Evolutionary conservation across 1,140 invertebrate genomes (phyloP), one percentile per base, ranked within the genome.

Genomic region (Radopholus similis): DNA sequence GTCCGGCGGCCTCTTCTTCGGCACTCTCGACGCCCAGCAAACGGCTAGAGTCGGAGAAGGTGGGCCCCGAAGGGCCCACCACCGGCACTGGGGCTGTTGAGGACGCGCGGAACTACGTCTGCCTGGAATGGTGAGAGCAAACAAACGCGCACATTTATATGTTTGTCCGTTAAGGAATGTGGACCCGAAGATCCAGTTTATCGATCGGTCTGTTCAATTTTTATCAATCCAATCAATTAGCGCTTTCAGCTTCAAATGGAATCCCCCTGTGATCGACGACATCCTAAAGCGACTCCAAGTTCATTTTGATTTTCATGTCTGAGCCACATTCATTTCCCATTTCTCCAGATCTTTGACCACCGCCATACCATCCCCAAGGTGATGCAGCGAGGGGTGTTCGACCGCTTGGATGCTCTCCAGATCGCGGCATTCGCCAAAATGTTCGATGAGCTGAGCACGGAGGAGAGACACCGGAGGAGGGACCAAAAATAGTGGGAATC

Each of bases 321-420:
- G 37, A 21, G 66, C 71, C 66, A 72, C 64, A 66, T 75, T 83
- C 74, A 11, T 84, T 90, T 91, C 77, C 84, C 94, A 60, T 84
- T 93, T 6, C 92, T 92, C n/a, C 93, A 92, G 91, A 92, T 98
- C 82, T 89, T 90, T 64, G 95, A 97, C 84, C 95, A 95, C 2
- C 87, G 94, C 44, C 93, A 90, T 42, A 98, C 95, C 35, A 98
- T 98, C 82, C 95, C 95, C 21, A 98, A 98, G 85, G 97, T 95
- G 92, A 88, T 97, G 85, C 95, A 98, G 84, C 86, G 95, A 64
- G 94, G 94, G 28, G 91, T 94, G 73, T 92, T 97, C 88, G 95
- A 98, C 85, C 92, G 93, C 0, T 83, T 94, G 28, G 93, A 95
- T 83, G 91, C 91, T 84, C 86, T 93, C 2, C 69, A 87, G 15